Conservation (phyloP, 2,113 vertebrate species). For the Bubo scandiacus region DNA sequence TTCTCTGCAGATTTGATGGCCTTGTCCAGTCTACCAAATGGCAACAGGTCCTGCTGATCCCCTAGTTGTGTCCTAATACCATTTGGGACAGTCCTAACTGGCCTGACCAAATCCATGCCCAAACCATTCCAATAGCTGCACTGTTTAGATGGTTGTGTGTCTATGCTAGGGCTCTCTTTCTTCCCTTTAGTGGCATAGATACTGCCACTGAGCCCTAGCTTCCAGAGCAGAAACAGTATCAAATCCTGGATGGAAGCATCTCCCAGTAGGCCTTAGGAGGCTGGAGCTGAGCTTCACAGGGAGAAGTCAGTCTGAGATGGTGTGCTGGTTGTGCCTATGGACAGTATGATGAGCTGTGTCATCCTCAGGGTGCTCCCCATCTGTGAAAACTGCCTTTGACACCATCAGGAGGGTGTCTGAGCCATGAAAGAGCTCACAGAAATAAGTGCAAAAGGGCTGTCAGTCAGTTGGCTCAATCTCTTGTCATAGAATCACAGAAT, state of each 20-base stretch:
- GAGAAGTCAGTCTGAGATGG: background rate
- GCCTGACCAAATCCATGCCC: background rate
- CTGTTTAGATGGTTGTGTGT: background rate
- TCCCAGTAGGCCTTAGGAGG: background rate
- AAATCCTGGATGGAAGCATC: background rate
- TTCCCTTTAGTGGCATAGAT: background rate
- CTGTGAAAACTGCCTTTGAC: background rate
- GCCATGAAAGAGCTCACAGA: background rate
- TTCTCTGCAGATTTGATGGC: background rate
- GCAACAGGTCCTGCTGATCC: background rate
- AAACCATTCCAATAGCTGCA: background rate
- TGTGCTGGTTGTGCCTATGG: background rate
- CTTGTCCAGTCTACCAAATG: background rate
- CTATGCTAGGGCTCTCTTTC: background rate
- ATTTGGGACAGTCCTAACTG: background rate
- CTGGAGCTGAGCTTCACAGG: background rate
- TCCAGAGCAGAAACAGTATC: background rate
- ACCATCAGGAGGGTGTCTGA: background rate
- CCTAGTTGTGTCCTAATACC: background rate
- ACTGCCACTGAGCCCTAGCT: background rate
- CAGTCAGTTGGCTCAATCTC: background rate
- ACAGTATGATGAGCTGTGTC: fast-evolving
- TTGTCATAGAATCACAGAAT: background rate
- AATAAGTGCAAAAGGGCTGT: background rate
- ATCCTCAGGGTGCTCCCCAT: background rate